A percentile compares a stretch with the other conserved stretches of the same genome.
phyloP scores from a whole-genome alignment of 2,888 invertebrate genomes.

The Papilio elwesi region DNA sequence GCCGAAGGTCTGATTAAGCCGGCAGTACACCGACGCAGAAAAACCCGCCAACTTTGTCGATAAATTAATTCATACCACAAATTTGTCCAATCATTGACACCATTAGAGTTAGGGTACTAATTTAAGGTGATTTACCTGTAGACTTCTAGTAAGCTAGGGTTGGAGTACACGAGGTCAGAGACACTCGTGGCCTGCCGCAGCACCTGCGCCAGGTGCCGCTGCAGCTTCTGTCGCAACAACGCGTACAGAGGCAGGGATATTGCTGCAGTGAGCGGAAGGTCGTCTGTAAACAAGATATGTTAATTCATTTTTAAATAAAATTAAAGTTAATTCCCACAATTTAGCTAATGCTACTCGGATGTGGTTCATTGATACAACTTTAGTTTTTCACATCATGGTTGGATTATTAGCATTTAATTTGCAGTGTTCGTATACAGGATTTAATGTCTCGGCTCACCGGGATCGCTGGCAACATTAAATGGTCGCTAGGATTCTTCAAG shows the following conservation, averaged over 20 bases:
- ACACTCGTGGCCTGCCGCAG: slow-evolving; percentile 74
- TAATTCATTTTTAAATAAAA: not conserved
- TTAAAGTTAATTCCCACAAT: no score
- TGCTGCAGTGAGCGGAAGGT: slow-evolving; percentile 75
- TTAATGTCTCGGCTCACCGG: no score
- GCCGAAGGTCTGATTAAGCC: no score
- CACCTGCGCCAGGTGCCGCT: slow-evolving; percentile 67
- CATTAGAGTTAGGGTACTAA: not conserved
- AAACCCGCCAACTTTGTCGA: no score
- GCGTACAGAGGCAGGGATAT: slow-evolving; percentile 73
- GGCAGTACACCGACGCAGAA: no score
- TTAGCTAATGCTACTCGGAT: no score
- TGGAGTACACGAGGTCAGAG: slow-evolving; percentile 76
- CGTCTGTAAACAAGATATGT: slow-evolving; percentile 60
- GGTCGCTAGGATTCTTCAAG: no score
- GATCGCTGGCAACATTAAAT: no score
- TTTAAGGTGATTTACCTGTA: slow-evolving; percentile 63
- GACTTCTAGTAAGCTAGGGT: slow-evolving; percentile 73
- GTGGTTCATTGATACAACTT: no score
- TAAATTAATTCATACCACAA: no score
- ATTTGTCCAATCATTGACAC: no score
- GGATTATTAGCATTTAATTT: not conserved
- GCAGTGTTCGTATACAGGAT: no score
- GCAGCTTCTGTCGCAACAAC: slow-evolving; percentile 66
- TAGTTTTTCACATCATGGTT: not conserved